Evolutionary conservation across 2,888 invertebrate genomes (phyloP), one percentile per base, ranked within the genome.

Genomic region (Rotaria macrura): DNA sequence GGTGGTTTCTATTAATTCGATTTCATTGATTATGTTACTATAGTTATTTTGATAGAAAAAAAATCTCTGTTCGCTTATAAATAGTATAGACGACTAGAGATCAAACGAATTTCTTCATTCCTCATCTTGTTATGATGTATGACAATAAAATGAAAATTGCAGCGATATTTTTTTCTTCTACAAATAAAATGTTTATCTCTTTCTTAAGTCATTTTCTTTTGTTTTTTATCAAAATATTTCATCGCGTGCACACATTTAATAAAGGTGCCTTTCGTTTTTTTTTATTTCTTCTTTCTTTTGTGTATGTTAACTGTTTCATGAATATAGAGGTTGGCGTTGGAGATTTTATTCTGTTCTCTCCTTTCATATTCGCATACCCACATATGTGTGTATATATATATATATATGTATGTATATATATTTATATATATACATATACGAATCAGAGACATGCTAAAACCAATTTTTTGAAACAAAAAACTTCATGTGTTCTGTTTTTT

Each of bases 341-440:
- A 65, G 65, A 65, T 65, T 65, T 65, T 65, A 65, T 65, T 65
- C 65, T 65, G 65, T 65, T 65, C 65, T 34, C 38, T 65, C 20
- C 65, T 65, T 65, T 65, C 65, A 34, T 65, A 34, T 65, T 7
- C 25, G 9, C 34, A 34, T 65, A 34, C 7, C 3, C n/a, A 23
- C n/a, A n/a, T 23, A n/a, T 10, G 10, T n/a, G 29, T n/a, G 29
- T 6, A 65, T 34, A 65, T 34, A 49, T 2, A 9, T 49, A 17
- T 17, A 49, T 49, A 49, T 3, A 49, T 47, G 5, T 14, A 47
- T 47, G 47, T 9, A 47, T 47, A 65, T 29, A 65, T 65, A 14
- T 29, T 34, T 65, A 65, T 14, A 65, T 29, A 34, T 65, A 65
- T 34, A 38, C 34, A 29, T 65, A 65, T 34, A 38, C 20, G 34